phyloP scores from a whole-genome alignment of 2,888 invertebrate species.

The Heterodera filipjevi region DNA sequence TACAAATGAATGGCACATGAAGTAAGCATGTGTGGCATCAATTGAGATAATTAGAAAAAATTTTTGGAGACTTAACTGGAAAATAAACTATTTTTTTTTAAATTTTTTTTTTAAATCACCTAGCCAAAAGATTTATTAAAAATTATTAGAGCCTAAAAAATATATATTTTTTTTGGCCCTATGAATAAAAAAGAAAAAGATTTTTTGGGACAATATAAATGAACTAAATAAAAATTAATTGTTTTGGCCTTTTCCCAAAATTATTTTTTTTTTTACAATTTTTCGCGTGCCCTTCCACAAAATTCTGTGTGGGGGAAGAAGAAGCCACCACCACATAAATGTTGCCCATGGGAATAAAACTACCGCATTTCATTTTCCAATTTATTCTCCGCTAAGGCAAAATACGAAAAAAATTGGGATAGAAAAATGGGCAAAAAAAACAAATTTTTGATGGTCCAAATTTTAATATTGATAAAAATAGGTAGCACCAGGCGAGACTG shows the following conservation, averaged over 20 bases:
- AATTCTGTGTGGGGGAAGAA: background rate
- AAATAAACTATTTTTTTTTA: too few species aligned
- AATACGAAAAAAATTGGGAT: background rate
- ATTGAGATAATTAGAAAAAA: background rate
- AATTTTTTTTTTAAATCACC: background rate
- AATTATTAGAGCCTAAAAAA: too few species aligned
- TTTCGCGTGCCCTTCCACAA: background rate
- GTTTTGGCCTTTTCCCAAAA: background rate
- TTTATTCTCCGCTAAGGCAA: background rate
- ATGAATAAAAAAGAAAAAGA: too few species aligned
- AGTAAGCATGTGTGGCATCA: background rate
- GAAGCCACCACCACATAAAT: too few species aligned
- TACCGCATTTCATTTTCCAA: background rate
- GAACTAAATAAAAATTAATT: too few species aligned
- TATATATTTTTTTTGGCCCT: too few species aligned
- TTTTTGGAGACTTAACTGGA: background rate
- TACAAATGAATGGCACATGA: background rate
- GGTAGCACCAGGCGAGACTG: background rate
- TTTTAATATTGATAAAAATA: background rate
- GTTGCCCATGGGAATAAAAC: conserved; percentile 1
- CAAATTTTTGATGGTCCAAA: too few species aligned
- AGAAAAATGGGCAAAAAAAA: too few species aligned
- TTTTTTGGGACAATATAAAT: too few species aligned
- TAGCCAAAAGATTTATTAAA: too few species aligned
- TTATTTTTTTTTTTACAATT: background rate